Evolutionary conservation across 2,113 vertebrate species (phyloP), one percentile per base, ranked within the genome.

Genomic region (Anser cygnoides): DNA sequence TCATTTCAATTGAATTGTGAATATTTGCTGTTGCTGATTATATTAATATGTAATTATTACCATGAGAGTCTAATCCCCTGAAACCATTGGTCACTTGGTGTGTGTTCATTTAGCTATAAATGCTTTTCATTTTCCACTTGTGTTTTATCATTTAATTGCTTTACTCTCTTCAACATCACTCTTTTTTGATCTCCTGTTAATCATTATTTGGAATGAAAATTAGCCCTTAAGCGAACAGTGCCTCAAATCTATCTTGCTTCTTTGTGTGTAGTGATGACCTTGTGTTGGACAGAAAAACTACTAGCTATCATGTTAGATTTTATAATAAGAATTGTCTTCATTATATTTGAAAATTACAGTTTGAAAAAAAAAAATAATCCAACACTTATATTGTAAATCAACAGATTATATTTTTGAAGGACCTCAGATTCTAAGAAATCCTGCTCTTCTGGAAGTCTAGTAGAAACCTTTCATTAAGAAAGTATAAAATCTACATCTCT

Each of bases 81-180:
- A 83, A 95, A 90, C 59, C 12, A 57, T 21, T 96, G 93, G 92
- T 79, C 92, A 89, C 37, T 95, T 71, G 35, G 26, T 88, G 13
- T 88, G 33, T 75, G 25, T 88, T 92, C 77, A 87, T 90, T 94
- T 91, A 86, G 58, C 66, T 89, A 76, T 21, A 73, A 93, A 92
- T 79, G 33, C 50, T 89, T 89, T 92, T 89, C 21, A 3, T 93
- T 96, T 95, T 82, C 67, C 63, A 17, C 87, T 92, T 39, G 41
- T 95, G 78, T 91, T 96, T 96, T 96, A 96, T 92, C 68, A 90
- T 91, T 94, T 93, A 93, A 93, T 94, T 95, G 74, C 87, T 92
- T 97, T 94, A 50, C n/a, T 91, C 28, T 44, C 49, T 92, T 93
- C 86, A 87, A 59, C 33, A 70, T 90, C 72, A 55, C 44, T 29